A percentile compares a stretch with the other conserved stretches of the same genome.
phyloP scores from a whole-genome alignment of 1,140 invertebrate species.

The Drosophila subobscura region DNA sequence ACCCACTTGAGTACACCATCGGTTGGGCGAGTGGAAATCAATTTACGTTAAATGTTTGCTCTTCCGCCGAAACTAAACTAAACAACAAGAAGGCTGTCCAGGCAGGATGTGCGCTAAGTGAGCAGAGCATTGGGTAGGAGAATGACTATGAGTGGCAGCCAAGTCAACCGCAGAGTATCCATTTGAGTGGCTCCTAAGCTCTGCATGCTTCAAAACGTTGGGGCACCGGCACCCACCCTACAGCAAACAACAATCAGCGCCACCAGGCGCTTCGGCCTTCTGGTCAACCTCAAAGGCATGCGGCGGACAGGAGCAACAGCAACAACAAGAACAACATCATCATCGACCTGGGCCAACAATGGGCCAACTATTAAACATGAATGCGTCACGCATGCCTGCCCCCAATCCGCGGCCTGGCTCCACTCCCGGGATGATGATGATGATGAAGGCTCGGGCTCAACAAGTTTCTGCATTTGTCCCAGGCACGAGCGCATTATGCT shows the following conservation, averaged over 20 bases:
- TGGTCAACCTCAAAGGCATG: constrained; percentile 37
- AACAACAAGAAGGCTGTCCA: constrained; percentile 14
- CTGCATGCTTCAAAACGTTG: background rate
- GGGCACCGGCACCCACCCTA: constrained; percentile 12
- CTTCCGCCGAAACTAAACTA: constrained; percentile 59
- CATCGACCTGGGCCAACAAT: constrained; percentile 48
- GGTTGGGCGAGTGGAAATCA: constrained; percentile 63
- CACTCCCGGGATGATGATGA: background rate
- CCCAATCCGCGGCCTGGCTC: background rate
- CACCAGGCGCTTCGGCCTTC: constrained; percentile 20
- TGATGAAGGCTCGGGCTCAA: constrained; percentile 46
- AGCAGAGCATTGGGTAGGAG: constrained; percentile 11
- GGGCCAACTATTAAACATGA: constrained; percentile 62
- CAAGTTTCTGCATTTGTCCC: constrained; percentile 71
- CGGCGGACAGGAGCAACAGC: constrained; percentile 28
- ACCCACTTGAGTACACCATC: constrained; percentile 36
- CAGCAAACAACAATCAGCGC: constrained; percentile 27
- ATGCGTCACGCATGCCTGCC: constrained; percentile 71
- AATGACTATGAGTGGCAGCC: constrained; percentile 1
- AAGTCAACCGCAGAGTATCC: constrained; percentile 55
- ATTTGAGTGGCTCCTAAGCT: constrained; percentile 50
- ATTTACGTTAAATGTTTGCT: constrained; percentile 67
- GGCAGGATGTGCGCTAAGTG: constrained; percentile 39
- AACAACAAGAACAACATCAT: constrained; percentile 7
- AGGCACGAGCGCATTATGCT: constrained; percentile 76